Percentiles rank a stretch among this genome's conserved stretches.
These are phyloP conservation scores for Phoeniculus purpureus DNA, from an alignment of 2,797 vertebrate genomes.

Conservation along the genomic window DNA sequence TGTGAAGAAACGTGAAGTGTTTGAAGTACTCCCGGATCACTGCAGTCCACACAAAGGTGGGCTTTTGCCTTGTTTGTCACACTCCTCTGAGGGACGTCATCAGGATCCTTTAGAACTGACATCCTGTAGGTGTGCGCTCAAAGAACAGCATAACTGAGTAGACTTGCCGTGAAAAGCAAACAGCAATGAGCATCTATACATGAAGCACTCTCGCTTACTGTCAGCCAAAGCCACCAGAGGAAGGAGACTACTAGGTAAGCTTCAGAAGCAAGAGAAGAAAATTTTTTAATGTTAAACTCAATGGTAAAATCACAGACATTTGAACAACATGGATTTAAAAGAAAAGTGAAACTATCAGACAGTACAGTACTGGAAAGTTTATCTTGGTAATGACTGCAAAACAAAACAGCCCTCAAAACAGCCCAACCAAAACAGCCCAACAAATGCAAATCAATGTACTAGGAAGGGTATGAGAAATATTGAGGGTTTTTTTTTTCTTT, in stretches of 20 bases:
- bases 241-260: slow-evolving; percentile 2
- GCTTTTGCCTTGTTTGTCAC: background rate
- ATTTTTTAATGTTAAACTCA: slow-evolving; percentile 68
- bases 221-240: slow-evolving; percentile 32
- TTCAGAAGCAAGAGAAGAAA: slow-evolving; percentile 45
- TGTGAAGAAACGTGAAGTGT: background rate
- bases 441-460: background rate
- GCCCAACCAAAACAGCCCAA: background rate
- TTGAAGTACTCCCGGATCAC: background rate
- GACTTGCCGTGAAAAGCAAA: background rate
- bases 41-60: background rate
- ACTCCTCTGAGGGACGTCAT: background rate
- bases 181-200: background rate
- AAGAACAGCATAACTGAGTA: background rate
- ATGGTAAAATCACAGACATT: slow-evolving; percentile 76
- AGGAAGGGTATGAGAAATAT: background rate
- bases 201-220: background rate
- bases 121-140: background rate
- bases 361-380: slow-evolving; percentile 63
- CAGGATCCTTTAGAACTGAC: background rate
- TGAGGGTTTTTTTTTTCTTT: background rate
- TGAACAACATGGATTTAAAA: slow-evolving; percentile 67
- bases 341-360: slow-evolving; percentile 46
- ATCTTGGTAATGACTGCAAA: slow-evolving; percentile 38
- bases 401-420: background rate